These are phyloP conservation scores for Ganaspis sp. DNA, from an alignment of 1,140 invertebrate species.

Conservation along the genomic window DNA sequence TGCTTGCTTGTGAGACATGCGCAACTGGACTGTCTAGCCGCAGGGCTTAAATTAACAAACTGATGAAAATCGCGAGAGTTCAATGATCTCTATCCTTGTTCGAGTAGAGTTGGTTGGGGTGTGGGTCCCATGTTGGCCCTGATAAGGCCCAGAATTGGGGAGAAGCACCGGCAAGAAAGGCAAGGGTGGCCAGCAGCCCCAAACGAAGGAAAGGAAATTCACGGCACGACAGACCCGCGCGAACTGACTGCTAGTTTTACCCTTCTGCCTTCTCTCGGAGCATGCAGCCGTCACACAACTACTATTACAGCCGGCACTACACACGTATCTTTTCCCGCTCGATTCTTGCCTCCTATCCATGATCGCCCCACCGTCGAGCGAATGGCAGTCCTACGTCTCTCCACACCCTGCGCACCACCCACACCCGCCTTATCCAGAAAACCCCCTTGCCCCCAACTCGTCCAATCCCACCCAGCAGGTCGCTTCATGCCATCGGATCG, in stretches of 20 bases:
- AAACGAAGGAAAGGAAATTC: constrained; percentile 44
- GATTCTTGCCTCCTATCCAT: neutral
- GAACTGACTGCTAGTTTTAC: constrained; percentile 54
- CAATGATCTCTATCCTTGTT: too few relatives aligned
- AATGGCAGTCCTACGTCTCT: neutral
- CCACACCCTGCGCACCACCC: constrained; percentile 6
- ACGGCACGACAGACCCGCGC: constrained; percentile 63
- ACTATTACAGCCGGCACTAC: constrained; percentile 28
- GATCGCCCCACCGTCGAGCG: neutral
- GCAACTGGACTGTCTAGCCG: too few relatives aligned
- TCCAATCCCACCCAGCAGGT: neutral
- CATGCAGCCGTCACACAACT: neutral
- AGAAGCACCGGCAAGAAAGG: constrained; percentile 21
- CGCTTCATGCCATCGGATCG: neutral
- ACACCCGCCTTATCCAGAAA: neutral
- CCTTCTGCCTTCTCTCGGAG: constrained; percentile 13
- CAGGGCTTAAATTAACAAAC: too few relatives aligned
- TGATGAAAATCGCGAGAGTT: too few relatives aligned
- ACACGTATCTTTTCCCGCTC: constrained; percentile 37
- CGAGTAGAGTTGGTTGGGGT: too few relatives aligned
- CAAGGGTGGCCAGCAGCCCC: constrained; percentile 20
- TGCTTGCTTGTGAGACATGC: neutral
- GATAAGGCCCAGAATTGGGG: constrained; percentile 31
- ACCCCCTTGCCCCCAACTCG: neutral
- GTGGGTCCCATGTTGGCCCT: neutral